A percentile compares a stretch with the other conserved stretches of the same genome.
These are phyloP conservation scores for Oreochromis mossambicus DNA, from an alignment of 2,797 vertebrate species.

Conservation along the genomic window DNA sequence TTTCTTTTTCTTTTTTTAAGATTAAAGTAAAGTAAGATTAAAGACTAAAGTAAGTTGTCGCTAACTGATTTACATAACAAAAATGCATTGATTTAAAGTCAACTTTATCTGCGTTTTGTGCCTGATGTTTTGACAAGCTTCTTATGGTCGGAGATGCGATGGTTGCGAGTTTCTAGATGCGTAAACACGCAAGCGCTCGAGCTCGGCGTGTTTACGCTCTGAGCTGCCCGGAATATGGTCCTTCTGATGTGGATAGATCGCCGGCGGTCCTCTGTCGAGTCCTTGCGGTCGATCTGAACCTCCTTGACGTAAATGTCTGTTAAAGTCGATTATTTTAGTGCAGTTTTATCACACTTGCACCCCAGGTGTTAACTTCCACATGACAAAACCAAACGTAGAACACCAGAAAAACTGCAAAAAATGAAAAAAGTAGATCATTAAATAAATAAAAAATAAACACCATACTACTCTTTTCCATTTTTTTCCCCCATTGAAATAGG, in stretches of 20 bases:
- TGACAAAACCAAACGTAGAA: background rate
- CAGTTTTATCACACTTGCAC: background rate
- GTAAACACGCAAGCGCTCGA: background rate
- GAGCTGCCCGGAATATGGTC: background rate
- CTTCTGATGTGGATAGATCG: background rate
- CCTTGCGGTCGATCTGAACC: background rate
- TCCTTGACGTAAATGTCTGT: background rate
- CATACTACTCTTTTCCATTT: background rate
- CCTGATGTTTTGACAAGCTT: background rate
- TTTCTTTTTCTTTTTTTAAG: background rate
- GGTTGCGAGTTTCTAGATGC: background rate
- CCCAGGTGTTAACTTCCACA: background rate
- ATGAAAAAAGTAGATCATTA: background rate
- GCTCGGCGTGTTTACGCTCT: background rate
- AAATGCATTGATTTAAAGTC: background rate
- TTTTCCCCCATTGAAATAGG: rapidly evolving
- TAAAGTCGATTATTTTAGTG: background rate
- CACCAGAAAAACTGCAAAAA: background rate
- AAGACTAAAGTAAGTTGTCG: background rate
- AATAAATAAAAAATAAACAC: background rate
- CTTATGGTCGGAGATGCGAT: background rate
- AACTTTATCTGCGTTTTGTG: background rate
- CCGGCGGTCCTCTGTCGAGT: background rate
- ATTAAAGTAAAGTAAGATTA: background rate
- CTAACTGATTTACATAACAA: background rate